Evolutionary conservation across 35 echinoderm and acorn worm genomes (phyloP), one percentile per base, ranked within the genome.

Genomic region (Patiria miniata): DNA sequence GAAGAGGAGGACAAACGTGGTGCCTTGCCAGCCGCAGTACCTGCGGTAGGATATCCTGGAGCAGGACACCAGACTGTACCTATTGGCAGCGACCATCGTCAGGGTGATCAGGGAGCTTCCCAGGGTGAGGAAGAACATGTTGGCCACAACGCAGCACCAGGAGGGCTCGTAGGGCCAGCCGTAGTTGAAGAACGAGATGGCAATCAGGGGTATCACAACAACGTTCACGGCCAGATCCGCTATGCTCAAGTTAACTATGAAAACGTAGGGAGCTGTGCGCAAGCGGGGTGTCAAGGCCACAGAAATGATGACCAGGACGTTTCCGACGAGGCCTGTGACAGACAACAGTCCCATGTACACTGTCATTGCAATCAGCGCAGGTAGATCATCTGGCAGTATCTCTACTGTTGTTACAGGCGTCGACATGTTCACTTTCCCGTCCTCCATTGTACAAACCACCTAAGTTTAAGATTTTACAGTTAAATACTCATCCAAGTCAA

Each of bases 221-320:
- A 83, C 17, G 19, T 56, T 83, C 7, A 83, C 81, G n/a, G 37
- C 81, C 1, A 83, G 52, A 19, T 83, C 81, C 1, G 81, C 54
- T 3, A 83, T 60, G 34, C 81, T 83, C 1, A 83, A 26, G 39
- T 56, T 83, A 1, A 83, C 30, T 8, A 79, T 33, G 77, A 89
- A 89, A 6, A 58, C 79, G 39, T 89, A 59, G 29, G 53, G 39
- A 44, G 30, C 17, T 29, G 36, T 73, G 9, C 21, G 52, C 0
- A 68, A 47, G 23, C 81, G 39, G 28, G 39, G 69, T 9, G 76
- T 78, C 32, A 77, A 39, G 5, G 33, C 17, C 1, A 93, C 68
- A 1, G 91, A 82, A 37, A 93, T 6, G 52, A 92, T 47, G 17
- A 92, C 90, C 8, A 92, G 85, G 16, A 92, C 52, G 40, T 92